Evolutionary conservation across 2,888 invertebrate genomes (phyloP).

Genomic region (Hanleya hanleyi): DNA sequence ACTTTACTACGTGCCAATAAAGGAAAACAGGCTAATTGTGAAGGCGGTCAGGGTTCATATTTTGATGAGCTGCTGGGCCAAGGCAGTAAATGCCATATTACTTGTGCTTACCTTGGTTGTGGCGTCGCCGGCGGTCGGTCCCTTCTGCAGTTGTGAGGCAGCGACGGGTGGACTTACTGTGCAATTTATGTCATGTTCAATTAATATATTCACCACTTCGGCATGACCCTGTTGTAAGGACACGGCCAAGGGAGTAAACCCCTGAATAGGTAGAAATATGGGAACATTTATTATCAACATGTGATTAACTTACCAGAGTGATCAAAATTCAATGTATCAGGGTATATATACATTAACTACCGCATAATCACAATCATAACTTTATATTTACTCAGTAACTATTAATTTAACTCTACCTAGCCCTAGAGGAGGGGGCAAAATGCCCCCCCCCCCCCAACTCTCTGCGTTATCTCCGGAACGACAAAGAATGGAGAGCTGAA

Average conservation of each 20-base stretch:
- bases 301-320: background rate
- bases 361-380: too few relatives aligned
- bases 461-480: too few relatives aligned
- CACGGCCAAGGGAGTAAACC: background rate
- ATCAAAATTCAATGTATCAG: background rate
- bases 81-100: too few relatives aligned
- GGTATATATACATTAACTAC: background rate
- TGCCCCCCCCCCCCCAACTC: too few relatives aligned
- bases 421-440: too few relatives aligned
- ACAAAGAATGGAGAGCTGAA: too few relatives aligned
- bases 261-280: constrained; percentile 79
- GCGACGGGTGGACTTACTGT: constrained; percentile 76
- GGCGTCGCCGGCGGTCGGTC: constrained; percentile 95
- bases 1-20: too few relatives aligned
- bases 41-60: too few relatives aligned
- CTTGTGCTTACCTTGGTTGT: constrained; percentile 84
- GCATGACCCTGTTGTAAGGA: background rate
- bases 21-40: too few relatives aligned
- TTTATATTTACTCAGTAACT: too few relatives aligned
- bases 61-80: too few relatives aligned
- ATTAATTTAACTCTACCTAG: too few relatives aligned
- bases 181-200: background rate
- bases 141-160: constrained; percentile 94
- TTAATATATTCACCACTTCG: background rate
- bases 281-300: background rate